Conservation (phyloP, 1,140 invertebrate genomes). For the Hermatobates lingyangjiaoensis region DNA sequence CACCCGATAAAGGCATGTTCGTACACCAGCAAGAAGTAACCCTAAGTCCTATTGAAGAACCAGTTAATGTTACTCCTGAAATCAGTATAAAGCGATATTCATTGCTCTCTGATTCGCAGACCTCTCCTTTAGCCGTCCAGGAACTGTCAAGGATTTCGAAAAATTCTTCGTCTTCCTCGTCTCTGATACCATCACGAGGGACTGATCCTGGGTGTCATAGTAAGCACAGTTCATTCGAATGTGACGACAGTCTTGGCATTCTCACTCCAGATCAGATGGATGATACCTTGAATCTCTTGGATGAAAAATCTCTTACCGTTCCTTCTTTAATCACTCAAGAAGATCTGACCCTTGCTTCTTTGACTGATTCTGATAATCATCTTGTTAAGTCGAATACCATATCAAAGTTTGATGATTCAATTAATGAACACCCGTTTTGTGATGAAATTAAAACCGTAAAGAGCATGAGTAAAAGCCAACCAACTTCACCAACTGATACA, state of each 20-base stretch:
- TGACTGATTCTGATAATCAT: not conserved
- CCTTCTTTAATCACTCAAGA: constrained; percentile 1
- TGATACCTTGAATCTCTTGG: constrained; percentile 23
- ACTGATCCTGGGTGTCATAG: constrained; percentile 22
- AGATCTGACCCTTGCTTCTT: not conserved
- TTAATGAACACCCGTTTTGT: not conserved
- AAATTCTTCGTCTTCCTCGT: constrained; percentile 15
- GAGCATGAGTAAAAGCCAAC: not conserved
- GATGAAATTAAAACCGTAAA: not conserved
- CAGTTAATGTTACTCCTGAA: constrained; percentile 1
- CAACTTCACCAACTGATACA: not conserved
- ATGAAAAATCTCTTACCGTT: not conserved
- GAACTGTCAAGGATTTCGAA: constrained; percentile 19
- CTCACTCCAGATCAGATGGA: constrained; percentile 73
- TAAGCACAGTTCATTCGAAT: constrained; percentile 53
- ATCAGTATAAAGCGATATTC: constrained; percentile 19
- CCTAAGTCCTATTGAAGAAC: constrained; percentile 11
- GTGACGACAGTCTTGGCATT: constrained; percentile 63
- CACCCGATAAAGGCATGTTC: constrained; percentile 28
- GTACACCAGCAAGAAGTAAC: constrained; percentile 28
- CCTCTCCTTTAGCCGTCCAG: constrained; percentile 19
- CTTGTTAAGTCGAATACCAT: not conserved
- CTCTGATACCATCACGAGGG: not conserved
- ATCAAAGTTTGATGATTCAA: not conserved
- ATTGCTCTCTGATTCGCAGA: constrained; percentile 10